Base-by-base conservation (phyloP, 1,140 invertebrate species). In the Protaetia brevitarsis region DNA sequence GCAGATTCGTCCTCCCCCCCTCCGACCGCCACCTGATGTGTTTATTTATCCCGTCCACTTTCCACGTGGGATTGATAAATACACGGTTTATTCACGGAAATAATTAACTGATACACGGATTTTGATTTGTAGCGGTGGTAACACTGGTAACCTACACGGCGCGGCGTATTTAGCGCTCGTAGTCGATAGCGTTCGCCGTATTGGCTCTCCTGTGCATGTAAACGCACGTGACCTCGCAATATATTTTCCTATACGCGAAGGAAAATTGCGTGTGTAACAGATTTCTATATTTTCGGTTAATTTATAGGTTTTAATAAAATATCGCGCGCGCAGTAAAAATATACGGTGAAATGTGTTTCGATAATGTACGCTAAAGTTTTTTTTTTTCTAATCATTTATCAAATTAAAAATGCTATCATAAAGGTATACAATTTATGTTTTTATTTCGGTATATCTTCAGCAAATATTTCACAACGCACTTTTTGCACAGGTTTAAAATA, bases 41-140 rank as follows among this genome's bases (percentile, higher is more conserved):
- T 58, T 58, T 58, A 58, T 58, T 58, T 58, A 58, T 58, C 56
- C 56, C 56, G 56, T 58, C 23, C 56, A 58, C 56, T 58, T 58
- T 58, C 56, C 56, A 58, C 56, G 56, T 58, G 56, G 56, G 56
- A 58, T 58, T 58, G 56, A 58, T 58, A 58, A 58, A 27, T 58
- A 28, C 28, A n/a, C n/a, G 56, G 23, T 58, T 58, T 58, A 58
- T 58, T 58, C 56, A 30, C n/a, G 56, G 56, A 58, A 58, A 58
- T 58, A 58, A 58, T 58, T 58, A 58, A 58, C 56, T 58, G 56
- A 58, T 58, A 58, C 56, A 45, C 16, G 41, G n/a, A 45, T 45
- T 45, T 45, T 45, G 41, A 45, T 45, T 45, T 45, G 41, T 45
- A 45, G 41, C 41, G 11, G 41, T n/a, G n/a, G n/a, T n/a, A n/a